A percentile compares a stretch with the other conserved stretches of the same genome.
phyloP scores from a whole-genome alignment of 2,888 invertebrate genomes.

The Cephus pygmeus region DNA sequence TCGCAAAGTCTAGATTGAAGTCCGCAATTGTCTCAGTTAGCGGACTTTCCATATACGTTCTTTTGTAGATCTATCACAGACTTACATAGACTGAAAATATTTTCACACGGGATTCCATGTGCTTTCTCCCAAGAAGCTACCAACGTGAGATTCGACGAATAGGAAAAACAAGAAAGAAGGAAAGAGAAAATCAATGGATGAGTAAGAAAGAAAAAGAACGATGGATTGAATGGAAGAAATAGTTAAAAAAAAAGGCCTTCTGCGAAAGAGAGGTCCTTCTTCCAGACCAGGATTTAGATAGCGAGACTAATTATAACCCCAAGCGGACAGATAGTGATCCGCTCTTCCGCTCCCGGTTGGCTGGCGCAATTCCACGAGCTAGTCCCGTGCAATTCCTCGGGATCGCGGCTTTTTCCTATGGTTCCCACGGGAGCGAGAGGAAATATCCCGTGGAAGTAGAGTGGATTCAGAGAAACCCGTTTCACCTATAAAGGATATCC shows the following conservation, averaged over 20 bases:
- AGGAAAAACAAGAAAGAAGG: not conserved
- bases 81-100: too few relatives aligned
- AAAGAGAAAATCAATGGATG: not conserved
- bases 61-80: too few relatives aligned
- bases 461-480: not conserved
- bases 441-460: not conserved
- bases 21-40: too few relatives aligned
- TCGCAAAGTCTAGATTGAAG: too few relatives aligned
- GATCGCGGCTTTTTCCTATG: not conserved
- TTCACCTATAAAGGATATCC: not conserved
- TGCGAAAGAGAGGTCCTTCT: not conserved
- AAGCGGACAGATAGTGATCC: not conserved
- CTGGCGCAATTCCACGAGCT: not conserved
- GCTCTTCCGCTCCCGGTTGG: not conserved
- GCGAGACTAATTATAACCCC: not conserved
- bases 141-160: not conserved
- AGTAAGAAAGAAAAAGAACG: not conserved
- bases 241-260: not conserved
- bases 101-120: not conserved
- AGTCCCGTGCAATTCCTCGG: not conserved
- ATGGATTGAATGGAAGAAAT: not conserved
- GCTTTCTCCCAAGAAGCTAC: not conserved
- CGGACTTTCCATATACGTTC: too few relatives aligned
- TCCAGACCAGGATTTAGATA: not conserved
- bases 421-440: not conserved